Conservation (phyloP, 2,113 vertebrate species). For the Ptyas mucosa region DNA sequence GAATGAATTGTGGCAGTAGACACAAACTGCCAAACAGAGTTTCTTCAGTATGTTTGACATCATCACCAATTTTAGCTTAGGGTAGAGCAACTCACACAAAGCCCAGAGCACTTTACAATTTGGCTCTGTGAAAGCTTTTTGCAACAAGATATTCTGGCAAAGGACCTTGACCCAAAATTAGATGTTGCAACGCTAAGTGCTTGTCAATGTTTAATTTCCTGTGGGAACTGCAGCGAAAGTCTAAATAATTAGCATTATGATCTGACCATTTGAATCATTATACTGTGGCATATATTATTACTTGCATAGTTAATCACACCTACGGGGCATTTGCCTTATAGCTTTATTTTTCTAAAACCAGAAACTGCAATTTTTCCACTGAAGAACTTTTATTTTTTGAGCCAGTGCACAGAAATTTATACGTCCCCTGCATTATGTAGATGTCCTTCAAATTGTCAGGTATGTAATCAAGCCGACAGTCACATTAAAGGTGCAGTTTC, state of each 20-base stretch:
- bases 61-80: neutral
- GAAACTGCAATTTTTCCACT: neutral
- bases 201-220: conserved; percentile 42
- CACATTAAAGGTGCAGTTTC: conserved; percentile 21
- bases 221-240: conserved; percentile 22
- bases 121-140: conserved; percentile 15
- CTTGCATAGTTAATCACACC: conserved; percentile 36
- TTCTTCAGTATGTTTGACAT: neutral
- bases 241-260: conserved; percentile 48
- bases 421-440: conserved; percentile 1
- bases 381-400: conserved; percentile 2
- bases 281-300: conserved; percentile 44
- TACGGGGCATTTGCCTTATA: neutral
- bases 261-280: conserved; percentile 56
- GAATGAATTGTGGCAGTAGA: neutral
- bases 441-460: conserved; percentile 17
- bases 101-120: neutral
- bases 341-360: neutral
- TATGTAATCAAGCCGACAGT: conserved; percentile 14
- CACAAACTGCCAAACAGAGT: neutral
- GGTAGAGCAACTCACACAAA: neutral
- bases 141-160: conserved; percentile 33
- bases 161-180: conserved; percentile 34
- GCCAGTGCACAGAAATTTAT: neutral
- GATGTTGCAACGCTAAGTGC: conserved; percentile 44